Base-by-base conservation (phyloP, 2,888 invertebrate species). In the Sarcophaga rosellei region DNA sequence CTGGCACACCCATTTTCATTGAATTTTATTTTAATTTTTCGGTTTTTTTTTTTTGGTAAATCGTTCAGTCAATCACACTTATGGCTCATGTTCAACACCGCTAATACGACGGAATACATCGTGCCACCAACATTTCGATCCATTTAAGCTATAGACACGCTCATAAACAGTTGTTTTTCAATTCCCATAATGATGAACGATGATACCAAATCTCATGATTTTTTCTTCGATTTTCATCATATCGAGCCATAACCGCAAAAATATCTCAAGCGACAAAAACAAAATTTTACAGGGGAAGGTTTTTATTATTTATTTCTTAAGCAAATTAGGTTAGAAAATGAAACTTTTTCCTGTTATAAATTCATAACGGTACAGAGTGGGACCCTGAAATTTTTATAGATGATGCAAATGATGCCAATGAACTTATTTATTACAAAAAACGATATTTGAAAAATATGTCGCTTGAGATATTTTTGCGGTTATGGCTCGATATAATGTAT, bases 131-230 rank as follows among this genome's bases (percentile, higher is more conserved):
- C 53, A 53, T 17, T 4, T 53, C 1, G 12, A 53, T 3, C 53
- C 17, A 5, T 12, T 15, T 53, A 53, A 53, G 53, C 53, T 15
- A 47, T 47, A 47, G 11, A 2, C 12, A 47, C 12, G 15, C 15
- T 4, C 20, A 80, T 66, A 79, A 74, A 84, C 79, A 75, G 70
- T 44, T 61, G 5, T 17, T 20, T 15, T 69, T 76, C 70, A 76
- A 79, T 75, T 20, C 45, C 78, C 59, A 70, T 35, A 3, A 21
- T 53, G 2, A 59, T 70, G 25, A 35, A 57, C 25, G 61, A 15
- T 47, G 63, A 57, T 44, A 72, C 73, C 12, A 23, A 45, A 59
- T 25, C 73, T 66, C 66, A 59, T 73, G 59, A 73, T 66, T 3
- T 53, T 53, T 53, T 15, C 47, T 57, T 44, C 59, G 79, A 63